Percentiles rank a stretch among this genome's conserved stretches.
These are phyloP conservation scores for Epirrita christyi DNA, from an alignment of 2,888 invertebrate species.

Conservation along the genomic window DNA sequence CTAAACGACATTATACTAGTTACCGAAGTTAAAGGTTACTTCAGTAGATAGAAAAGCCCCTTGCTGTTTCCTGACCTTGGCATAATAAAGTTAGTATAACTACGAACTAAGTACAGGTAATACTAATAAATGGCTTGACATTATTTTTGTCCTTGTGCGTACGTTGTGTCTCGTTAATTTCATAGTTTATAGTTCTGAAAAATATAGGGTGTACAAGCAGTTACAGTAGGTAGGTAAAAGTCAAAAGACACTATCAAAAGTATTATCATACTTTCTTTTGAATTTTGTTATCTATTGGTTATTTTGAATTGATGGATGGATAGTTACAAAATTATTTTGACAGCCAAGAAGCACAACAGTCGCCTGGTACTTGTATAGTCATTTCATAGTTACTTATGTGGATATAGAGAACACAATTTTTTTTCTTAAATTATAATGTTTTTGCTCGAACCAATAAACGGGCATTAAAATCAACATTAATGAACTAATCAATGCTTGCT, in stretches of 20 bases:
- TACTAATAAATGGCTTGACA: not conserved
- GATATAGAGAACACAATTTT: too few relatives aligned
- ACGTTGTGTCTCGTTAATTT: not conserved
- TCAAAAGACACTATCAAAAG: too few relatives aligned
- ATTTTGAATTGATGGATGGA: not conserved
- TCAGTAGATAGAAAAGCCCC: constrained; percentile 49
- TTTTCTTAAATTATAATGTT: too few relatives aligned
- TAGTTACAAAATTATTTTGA: too few relatives aligned
- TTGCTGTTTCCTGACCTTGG: constrained; percentile 39
- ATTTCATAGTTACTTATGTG: too few relatives aligned
- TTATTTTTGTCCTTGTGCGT: not conserved
- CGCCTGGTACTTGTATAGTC: too few relatives aligned
- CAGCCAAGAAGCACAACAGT: too few relatives aligned
- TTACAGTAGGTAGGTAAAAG: not conserved
- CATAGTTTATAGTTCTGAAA: not conserved
- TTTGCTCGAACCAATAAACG: too few relatives aligned
- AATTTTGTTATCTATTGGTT: not conserved
- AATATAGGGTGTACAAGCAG: not conserved
- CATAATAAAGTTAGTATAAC: constrained; percentile 27
- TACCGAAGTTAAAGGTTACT: constrained; percentile 47
- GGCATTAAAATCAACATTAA: too few relatives aligned
- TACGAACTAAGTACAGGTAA: constrained; percentile 6
- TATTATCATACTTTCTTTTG: not conserved
- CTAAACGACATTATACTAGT: constrained; percentile 56
- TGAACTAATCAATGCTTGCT: too few relatives aligned